Evolutionary conservation across 1,140 invertebrate genomes (phyloP), one percentile per base, ranked within the genome.

Genomic region (Bombus difficillimus): DNA sequence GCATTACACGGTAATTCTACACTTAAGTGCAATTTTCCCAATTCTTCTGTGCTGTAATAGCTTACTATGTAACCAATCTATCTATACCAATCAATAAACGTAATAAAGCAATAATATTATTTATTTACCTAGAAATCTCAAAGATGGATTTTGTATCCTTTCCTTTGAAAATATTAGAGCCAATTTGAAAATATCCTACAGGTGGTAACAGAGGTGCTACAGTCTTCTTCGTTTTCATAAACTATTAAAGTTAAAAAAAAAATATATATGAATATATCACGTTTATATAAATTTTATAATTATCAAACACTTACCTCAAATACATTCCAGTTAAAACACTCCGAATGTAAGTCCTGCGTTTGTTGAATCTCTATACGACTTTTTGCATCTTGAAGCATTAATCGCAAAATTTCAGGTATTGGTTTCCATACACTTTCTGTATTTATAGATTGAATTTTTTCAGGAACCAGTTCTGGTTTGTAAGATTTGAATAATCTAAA

Each of bases 381-480:
- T 88, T 89, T 94, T 4, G 92, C 94, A 80, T 91, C 85, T 87
- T 94, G 90, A 66, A 95, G 92, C 53, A 88, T 88, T 47, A 80
- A 12, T 73, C 88, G 88, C n/a, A 95, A 82, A 41, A 69, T 59
- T 85, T 94, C 92, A 34, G 93, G 91, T 69, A 95, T 89, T 15
- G 92, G 87, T 75, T 87, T 93, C 94, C 94, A 95, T 43, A 92
- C 88, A 82, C 92, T 94, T 88, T 95, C 93, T 81, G 94, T 88
- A 83, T 95, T 95, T 53, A 94, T 88, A 13, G 94, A 88, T 34
- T 88, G 62, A 72, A 95, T 92, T 82, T 91, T 93, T 81, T 95
- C 95, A 34, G 95, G 95, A 0, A 95, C 95, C 72, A 94, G 91
- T 86, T 95, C 95, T 39, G 95, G 95, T 86, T 95, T 95, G 62